Evolutionary conservation across 2,113 vertebrate genomes (phyloP).

Genomic region (Acrocephalus arundinaceus): DNA sequence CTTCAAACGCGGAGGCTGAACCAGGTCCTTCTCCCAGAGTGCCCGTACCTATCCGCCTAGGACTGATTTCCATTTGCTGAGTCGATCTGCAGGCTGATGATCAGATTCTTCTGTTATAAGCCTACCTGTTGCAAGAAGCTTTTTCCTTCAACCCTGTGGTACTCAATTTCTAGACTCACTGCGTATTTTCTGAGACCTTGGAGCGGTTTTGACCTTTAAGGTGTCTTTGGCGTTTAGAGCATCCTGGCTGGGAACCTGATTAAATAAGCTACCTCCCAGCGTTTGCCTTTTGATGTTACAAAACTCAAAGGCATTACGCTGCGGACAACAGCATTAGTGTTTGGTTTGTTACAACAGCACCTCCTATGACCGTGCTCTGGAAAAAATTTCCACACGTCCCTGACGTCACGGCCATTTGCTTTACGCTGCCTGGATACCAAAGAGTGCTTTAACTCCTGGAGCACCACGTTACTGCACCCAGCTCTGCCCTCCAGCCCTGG

Average conservation of each 20-base stretch:
- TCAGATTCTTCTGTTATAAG: background rate
- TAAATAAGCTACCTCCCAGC: constrained; percentile 42
- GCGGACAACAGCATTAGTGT: constrained; percentile 60
- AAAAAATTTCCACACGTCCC: constrained; percentile 80
- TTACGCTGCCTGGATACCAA: constrained; percentile 78
- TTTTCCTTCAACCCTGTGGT: background rate
- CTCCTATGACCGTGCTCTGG: constrained; percentile 73
- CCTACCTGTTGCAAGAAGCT: constrained; percentile 22
- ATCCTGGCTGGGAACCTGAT: constrained; percentile 41
- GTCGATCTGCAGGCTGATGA: background rate
- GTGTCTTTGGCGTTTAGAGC: constrained; percentile 9
- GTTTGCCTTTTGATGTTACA: constrained; percentile 55
- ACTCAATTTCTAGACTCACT: background rate
- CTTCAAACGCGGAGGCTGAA: background rate
- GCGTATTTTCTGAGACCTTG: background rate
- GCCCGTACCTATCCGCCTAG: background rate
- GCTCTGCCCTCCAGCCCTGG: background rate
- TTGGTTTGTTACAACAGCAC: constrained; percentile 71
- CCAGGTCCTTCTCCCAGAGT: background rate
- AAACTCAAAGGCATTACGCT: constrained; percentile 41
- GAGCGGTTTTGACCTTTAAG: constrained; percentile 32
- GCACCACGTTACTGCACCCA: background rate
- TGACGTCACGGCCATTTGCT: constrained; percentile 80
- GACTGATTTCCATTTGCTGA: background rate
- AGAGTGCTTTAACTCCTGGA: constrained; percentile 76